Conservation (phyloP, 2,888 invertebrate genomes). For the Pterobdella sp. region DNA sequence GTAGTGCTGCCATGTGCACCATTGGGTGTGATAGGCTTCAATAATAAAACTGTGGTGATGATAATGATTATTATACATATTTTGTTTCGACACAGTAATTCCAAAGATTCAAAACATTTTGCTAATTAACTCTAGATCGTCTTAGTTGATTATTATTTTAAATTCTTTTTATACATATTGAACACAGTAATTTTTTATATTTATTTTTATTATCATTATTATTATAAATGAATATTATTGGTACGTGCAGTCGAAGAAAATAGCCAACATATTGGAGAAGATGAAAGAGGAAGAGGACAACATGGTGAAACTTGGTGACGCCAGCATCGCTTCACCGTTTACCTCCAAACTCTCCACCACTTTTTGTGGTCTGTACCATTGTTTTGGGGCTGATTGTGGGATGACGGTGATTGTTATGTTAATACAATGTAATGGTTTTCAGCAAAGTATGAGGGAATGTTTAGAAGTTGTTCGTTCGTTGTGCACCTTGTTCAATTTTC, state of each 20-base stretch:
- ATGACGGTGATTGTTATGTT: too few relatives aligned
- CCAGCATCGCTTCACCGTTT: constrained; percentile 97
- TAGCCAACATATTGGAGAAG: constrained; percentile 37
- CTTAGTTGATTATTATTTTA: not conserved
- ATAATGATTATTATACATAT: too few relatives aligned
- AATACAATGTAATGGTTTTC: too few relatives aligned
- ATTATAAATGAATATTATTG: too few relatives aligned
- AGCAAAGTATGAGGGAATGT: too few relatives aligned
- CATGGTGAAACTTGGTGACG: constrained; percentile 91
- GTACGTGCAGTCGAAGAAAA: constrained; percentile 36
- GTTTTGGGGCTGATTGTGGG: not conserved
- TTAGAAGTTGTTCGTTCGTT: too few relatives aligned
- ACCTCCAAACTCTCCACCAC: constrained; percentile 87
- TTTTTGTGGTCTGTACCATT: constrained; percentile 45
- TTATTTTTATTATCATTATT: too few relatives aligned
- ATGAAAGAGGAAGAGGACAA: constrained; percentile 60
- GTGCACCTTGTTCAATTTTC: too few relatives aligned
- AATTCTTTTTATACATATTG: not conserved
- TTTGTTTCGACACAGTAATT: too few relatives aligned
- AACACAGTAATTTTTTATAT: not conserved
- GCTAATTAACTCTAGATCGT: not conserved
- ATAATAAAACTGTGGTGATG: too few relatives aligned
- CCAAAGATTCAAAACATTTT: not conserved
- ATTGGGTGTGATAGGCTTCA: too few relatives aligned
- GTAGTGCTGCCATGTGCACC: too few relatives aligned